Evolutionary conservation across 2,888 invertebrate species (phyloP).

Genomic region (Phalera bucephala): DNA sequence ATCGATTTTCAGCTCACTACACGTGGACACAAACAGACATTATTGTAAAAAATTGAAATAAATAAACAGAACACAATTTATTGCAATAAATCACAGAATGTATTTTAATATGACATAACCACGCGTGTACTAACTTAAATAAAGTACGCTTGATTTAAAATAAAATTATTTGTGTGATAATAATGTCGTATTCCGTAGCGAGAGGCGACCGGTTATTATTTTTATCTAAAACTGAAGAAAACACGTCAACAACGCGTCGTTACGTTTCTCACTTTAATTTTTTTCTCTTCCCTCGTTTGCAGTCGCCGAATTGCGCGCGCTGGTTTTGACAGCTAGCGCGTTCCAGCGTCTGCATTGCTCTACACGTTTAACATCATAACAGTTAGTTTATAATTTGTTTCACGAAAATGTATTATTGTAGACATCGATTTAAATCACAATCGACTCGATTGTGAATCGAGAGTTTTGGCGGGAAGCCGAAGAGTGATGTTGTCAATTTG

Average conservation of each 20-base stretch:
- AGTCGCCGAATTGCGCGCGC: conserved; percentile 19
- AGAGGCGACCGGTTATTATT: conserved; percentile 14
- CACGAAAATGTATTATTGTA: too few species aligned
- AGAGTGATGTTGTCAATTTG: too few species aligned
- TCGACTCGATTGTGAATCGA: too few species aligned
- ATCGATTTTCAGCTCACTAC: conserved; percentile 48
- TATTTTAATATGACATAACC: conserved; percentile 5
- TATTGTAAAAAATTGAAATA: conserved; percentile 43
- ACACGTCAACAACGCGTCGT: conserved; percentile 20
- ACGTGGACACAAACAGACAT: conserved; percentile 54
- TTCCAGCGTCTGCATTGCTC: conserved; percentile 14
- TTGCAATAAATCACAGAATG: conserved; percentile 13
- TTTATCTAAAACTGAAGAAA: conserved; percentile 12
- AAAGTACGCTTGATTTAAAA: conserved; percentile 11
- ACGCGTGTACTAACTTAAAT: conserved; percentile 13
- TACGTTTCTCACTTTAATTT: conserved; percentile 23
- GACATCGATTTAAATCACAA: too few species aligned
- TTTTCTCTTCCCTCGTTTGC: conserved; percentile 35
- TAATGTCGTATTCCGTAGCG: conserved; percentile 18
- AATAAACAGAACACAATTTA: conserved; percentile 30
- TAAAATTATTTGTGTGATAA: conserved; percentile 19
- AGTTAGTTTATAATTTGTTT: too few species aligned
- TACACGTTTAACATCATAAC: not conserved
- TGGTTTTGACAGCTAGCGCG: conserved; percentile 18
- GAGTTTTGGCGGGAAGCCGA: too few species aligned